Conservation (phyloP, 2,113 vertebrate species). For the Danionella cerebrum region DNA sequence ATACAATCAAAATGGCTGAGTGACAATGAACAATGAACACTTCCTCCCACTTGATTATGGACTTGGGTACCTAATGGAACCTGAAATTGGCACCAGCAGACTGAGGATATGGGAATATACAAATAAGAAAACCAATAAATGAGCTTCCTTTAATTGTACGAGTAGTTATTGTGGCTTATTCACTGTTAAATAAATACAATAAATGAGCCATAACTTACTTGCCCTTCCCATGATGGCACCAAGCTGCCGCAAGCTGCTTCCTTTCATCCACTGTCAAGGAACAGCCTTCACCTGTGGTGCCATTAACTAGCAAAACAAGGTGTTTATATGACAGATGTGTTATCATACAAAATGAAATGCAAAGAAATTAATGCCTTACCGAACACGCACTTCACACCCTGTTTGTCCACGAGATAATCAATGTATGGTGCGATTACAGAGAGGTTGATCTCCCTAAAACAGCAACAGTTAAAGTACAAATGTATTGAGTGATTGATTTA, state of each 20-base stretch:
- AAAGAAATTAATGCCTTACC: constrained; percentile 66
- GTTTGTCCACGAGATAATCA: constrained; percentile 76
- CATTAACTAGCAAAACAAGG: constrained; percentile 74
- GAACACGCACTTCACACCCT: constrained; percentile 78
- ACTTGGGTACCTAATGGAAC: too few species aligned
- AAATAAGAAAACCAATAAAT: too few species aligned
- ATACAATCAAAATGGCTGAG: too few species aligned
- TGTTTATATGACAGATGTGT: not conserved
- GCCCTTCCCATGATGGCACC: constrained; percentile 73
- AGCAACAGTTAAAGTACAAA: not conserved
- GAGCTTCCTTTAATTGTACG: too few species aligned
- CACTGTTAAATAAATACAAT: not conserved
- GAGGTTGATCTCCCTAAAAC: constrained; percentile 76
- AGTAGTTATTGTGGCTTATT: not conserved
- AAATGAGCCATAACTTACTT: constrained; percentile 63
- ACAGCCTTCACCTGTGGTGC: constrained; percentile 88
- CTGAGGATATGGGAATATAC: too few species aligned
- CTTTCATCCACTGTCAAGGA: constrained; percentile 79
- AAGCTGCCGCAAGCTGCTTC: constrained; percentile 75
- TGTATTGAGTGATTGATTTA: too few species aligned
- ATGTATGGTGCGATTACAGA: constrained; percentile 74
- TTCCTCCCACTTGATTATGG: too few species aligned
- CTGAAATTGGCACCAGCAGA: too few species aligned
- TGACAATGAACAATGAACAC: too few species aligned
- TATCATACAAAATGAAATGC: not conserved